phyloP scores from a whole-genome alignment of 2,797 vertebrate species.

The Lagodon rhomboides region DNA sequence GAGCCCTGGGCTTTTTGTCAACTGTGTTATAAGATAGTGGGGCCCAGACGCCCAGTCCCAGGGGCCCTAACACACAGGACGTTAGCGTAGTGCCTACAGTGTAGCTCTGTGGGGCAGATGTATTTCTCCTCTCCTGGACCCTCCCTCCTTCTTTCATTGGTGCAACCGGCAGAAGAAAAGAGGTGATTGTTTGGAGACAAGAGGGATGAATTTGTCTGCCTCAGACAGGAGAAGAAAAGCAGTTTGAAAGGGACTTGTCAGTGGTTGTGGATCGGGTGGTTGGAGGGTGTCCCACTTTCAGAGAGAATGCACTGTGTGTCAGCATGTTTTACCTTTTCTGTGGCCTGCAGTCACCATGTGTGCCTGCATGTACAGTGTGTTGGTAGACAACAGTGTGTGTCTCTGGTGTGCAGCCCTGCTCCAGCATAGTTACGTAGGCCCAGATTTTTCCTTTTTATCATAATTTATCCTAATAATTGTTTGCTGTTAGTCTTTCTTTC shows the following conservation, averaged over 20 bases:
- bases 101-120: slow-evolving; percentile 68
- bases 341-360: slow-evolving; percentile 60
- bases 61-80: slow-evolving; percentile 77
- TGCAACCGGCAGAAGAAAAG: slow-evolving; percentile 80
- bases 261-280: slow-evolving; percentile 74
- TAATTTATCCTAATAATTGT: not conserved
- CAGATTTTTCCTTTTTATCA: slow-evolving; percentile 11
- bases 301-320: slow-evolving; percentile 84
- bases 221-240: slow-evolving; percentile 80
- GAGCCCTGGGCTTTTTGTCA: slow-evolving; percentile 83
- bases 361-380: slow-evolving; percentile 22
- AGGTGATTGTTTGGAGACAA: slow-evolving; percentile 83
- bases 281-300: slow-evolving; percentile 85
- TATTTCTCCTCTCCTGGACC: slow-evolving; percentile 61
- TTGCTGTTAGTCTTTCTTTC: slow-evolving; percentile 80
- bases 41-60: slow-evolving; percentile 83
- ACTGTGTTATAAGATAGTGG: slow-evolving; percentile 83
- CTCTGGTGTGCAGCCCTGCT: slow-evolving; percentile 3
- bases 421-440: not conserved
- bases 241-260: slow-evolving; percentile 81
- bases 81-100: slow-evolving; percentile 67
- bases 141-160: slow-evolving; percentile 75
- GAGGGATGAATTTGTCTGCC: slow-evolving; percentile 85
- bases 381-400: slow-evolving; percentile 19
- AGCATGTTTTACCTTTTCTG: slow-evolving; percentile 64